Conservation (phyloP, 30 jellyfish, hydroid and myxozoan genomes). For the Aurelia sp. region DNA sequence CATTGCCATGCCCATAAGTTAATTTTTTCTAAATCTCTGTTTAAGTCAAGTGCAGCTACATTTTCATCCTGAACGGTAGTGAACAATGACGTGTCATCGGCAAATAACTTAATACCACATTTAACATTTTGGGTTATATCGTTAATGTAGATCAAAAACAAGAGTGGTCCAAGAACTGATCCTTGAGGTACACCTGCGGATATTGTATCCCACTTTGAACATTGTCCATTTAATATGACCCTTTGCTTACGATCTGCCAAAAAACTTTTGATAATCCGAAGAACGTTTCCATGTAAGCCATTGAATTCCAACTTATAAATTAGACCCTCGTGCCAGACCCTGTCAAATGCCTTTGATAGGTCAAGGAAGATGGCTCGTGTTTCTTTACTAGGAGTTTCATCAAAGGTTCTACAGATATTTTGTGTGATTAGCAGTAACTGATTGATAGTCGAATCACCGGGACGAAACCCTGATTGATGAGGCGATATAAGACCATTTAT, state of each 20-base stretch:
- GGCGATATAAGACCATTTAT: conserved; percentile 35
- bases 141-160: no score
- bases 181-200: no score
- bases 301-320: no score
- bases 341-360: conserved; percentile 51
- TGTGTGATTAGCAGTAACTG: conserved; percentile 1
- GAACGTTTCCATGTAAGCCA: not conserved
- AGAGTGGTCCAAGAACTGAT: no score
- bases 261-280: conserved; percentile 40
- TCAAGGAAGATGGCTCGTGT: conserved; percentile 63
- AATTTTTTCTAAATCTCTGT: no score
- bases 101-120: no score
- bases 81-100: no score
- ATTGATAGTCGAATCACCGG: conserved; percentile 23
- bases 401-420: conserved; percentile 40
- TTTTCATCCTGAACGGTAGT: no score
- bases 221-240: conserved; percentile 45
- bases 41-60: no score
- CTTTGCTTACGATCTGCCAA: conserved; percentile 59
- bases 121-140: no score
- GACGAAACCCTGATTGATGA: conserved; percentile 64
- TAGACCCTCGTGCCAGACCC: no score
- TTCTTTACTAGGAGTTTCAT: conserved; percentile 44
- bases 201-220: not conserved
- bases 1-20: no score